Evolutionary conservation across 2,888 invertebrate species (phyloP).

Genomic region (Trimorus sp.): DNA sequence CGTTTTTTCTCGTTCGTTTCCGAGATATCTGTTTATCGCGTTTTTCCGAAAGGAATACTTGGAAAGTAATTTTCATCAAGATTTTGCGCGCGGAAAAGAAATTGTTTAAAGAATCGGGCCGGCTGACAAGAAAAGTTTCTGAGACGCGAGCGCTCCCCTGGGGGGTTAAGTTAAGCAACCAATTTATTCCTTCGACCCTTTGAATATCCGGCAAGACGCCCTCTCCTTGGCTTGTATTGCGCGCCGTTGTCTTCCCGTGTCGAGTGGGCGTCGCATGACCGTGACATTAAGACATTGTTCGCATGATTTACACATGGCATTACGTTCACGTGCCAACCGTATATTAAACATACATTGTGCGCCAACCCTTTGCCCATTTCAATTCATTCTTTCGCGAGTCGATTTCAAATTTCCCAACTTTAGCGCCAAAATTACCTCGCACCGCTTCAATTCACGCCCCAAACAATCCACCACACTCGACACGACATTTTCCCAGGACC

Average conservation of each 20-base stretch:
- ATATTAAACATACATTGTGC: slow-evolving; percentile 81
- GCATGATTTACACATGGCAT: slow-evolving; percentile 81
- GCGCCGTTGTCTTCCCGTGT: slow-evolving; percentile 78
- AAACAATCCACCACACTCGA: too few relatives aligned
- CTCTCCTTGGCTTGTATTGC: slow-evolving; percentile 71
- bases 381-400: slow-evolving; percentile 17
- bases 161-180: slow-evolving; percentile 71
- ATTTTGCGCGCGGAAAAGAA: slow-evolving; percentile 44
- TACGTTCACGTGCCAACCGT: slow-evolving; percentile 81
- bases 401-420: too few relatives aligned
- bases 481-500: too few relatives aligned
- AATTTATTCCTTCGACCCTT: slow-evolving; percentile 80
- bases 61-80: slow-evolving; percentile 55
- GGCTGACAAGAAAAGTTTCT: slow-evolving; percentile 60
- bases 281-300: slow-evolving; percentile 82
- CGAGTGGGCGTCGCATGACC: slow-evolving; percentile 81
- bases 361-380: slow-evolving; percentile 73
- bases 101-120: slow-evolving; percentile 51
- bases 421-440: too few relatives aligned
- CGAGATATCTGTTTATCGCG: slow-evolving; percentile 52
- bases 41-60: slow-evolving; percentile 45
- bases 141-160: slow-evolving; percentile 33
- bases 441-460: too few relatives aligned
- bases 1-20: slow-evolving; percentile 36
- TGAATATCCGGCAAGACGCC: slow-evolving; percentile 76